Evolutionary conservation across 2,888 invertebrate genomes (phyloP), one percentile per base, ranked within the genome.

Genomic region (Apamea sordens): DNA sequence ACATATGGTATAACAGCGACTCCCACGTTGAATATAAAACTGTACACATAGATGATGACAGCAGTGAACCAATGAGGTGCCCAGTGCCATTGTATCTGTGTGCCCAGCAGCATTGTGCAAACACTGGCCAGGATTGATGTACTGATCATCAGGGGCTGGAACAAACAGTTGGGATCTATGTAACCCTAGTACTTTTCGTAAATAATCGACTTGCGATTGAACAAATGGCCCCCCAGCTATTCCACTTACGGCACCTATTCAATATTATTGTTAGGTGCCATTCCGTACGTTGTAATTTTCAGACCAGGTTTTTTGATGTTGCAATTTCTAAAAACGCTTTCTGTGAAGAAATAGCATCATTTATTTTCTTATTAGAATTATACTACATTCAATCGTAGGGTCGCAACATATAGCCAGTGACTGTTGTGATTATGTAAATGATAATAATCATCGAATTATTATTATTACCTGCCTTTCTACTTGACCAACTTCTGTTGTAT

Each of bases 1-100:
- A 97, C 95, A 53, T 94, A 97, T 0, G 97, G 97, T 11, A 97
- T 94, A 0, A 95, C 94, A 1, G 95, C 96, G 0, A 95, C 94
- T 0, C 97, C 97, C 0, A 97, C 79, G 32, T 96, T 96, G 83
- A 94, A 97, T 0, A 95, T 91, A 61, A 97, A 95, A 61, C 94
- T 92, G 89, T 94, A 95, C 0, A 88, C 80, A 76, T 95, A 95
- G 74, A 96, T 94, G 36, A 94, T 77, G 64, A 93, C 77, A 0
- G 93, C 94, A 0, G 95, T 95, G 77, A 93, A 90, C 95, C 94
- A 95, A 64, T 93, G 93, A 0, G 96, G 95, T 0, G 93, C 95
- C 92, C 93, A 95, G 72, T 89, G 91, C 15, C 89, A 75, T 56
- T 94, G 93, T 24, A 95, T 90, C 82, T 95, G 95, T 0, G 91